A percentile compares a stretch with the other conserved stretches of the same genome.
Conservation (phyloP, 2,888 invertebrate genomes). For the Mythimna lalbum region DNA sequence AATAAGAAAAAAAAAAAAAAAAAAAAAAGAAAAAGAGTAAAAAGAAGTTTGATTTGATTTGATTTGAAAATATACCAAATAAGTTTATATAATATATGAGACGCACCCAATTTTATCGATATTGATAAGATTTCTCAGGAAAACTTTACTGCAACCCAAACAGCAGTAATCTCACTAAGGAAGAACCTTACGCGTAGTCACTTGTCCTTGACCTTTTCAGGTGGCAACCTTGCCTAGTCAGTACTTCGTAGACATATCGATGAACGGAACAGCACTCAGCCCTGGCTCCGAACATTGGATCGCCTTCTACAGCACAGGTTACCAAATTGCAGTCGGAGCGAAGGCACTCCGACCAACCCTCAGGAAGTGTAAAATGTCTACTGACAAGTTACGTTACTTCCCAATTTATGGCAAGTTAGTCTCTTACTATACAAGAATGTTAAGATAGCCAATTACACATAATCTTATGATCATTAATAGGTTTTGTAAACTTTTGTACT, state of each 20-base stretch:
- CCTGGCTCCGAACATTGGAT: slow-evolving; percentile 78
- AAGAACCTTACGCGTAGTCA: no score
- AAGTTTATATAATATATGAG: no score
- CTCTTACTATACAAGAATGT: no score
- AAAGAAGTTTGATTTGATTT: no score
- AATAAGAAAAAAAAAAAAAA: no score
- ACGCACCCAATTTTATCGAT: no score
- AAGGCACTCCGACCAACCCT: slow-evolving; percentile 66
- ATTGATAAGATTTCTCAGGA: background rate
- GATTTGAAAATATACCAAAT: no score
- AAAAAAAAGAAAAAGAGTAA: no score
- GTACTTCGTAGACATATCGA: slow-evolving; percentile 73
- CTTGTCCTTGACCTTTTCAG: slow-evolving; percentile 56
- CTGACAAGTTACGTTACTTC: slow-evolving; percentile 71
- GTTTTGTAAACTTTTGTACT: slow-evolving; percentile 68
- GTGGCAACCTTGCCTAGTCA: slow-evolving; percentile 69
- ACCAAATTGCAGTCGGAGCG: slow-evolving; percentile 68
- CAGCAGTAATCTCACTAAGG: no score
- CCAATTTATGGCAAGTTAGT: slow-evolving; percentile 61
- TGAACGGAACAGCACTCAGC: slow-evolving; percentile 79
- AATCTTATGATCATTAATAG: slow-evolving; percentile 38
- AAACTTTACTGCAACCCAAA: background rate
- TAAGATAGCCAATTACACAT: slow-evolving; percentile 32
- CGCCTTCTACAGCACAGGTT: slow-evolving; percentile 59
- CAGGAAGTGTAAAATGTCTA: slow-evolving; percentile 70